Evolutionary conservation across 2,113 vertebrate species (phyloP).

Genomic region (Ploceus nigricollis): DNA sequence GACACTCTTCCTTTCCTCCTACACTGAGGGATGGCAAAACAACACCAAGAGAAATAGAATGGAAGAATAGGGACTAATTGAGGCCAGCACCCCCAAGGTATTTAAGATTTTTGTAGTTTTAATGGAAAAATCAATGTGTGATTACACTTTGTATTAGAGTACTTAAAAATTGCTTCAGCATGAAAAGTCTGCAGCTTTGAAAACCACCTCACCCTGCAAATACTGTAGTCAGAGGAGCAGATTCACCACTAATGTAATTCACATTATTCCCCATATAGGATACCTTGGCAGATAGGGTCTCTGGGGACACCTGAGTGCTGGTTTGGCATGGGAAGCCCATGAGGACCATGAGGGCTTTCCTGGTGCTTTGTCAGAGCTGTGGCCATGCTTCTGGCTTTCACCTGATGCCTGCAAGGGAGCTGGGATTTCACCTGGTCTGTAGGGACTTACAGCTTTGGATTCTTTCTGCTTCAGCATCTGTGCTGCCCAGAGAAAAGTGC

Average conservation of each 20-base stretch:
- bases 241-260: neutral
- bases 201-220: neutral
- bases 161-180: slow-evolving; percentile 29
- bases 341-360: neutral
- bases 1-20: neutral
- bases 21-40: neutral
- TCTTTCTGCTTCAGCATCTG: neutral
- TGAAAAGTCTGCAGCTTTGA: neutral
- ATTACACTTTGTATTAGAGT: slow-evolving; percentile 47
- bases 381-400: neutral
- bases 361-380: neutral
- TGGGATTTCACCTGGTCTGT: neutral
- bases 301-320: neutral
- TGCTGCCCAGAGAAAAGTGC: neutral
- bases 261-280: neutral
- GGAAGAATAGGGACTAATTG: slow-evolving; percentile 34
- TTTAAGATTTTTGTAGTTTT: slow-evolving; percentile 59
- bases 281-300: neutral
- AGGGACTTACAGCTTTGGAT: neutral
- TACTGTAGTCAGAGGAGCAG: neutral
- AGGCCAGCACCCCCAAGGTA: slow-evolving; percentile 26
- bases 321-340: neutral
- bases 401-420: neutral
- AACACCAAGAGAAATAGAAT: slow-evolving; percentile 11
- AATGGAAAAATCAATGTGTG: slow-evolving; percentile 64